phyloP scores from a whole-genome alignment of 2,797 vertebrate genomes.

The Neomorphus geoffroyi region DNA sequence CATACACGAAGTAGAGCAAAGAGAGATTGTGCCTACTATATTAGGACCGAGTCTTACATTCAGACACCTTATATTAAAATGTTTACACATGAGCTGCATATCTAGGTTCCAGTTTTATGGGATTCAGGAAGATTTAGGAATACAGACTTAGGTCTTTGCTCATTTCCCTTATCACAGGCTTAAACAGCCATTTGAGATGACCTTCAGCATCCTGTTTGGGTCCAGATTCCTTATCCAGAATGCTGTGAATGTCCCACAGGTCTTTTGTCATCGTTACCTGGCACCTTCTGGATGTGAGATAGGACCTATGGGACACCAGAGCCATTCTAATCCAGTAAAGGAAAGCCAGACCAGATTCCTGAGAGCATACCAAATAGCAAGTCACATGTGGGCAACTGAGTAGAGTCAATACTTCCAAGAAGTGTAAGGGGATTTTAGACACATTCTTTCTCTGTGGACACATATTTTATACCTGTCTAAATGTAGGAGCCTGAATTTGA shows the following conservation, averaged over 20 bases:
- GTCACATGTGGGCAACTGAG: background rate
- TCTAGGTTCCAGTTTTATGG: background rate
- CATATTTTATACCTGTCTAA: background rate
- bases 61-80: background rate
- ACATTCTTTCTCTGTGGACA: background rate
- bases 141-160: background rate
- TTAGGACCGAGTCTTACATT: background rate
- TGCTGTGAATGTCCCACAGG: background rate
- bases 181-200: fast-evolving
- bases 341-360: background rate
- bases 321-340: background rate
- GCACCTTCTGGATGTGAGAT: fast-evolving
- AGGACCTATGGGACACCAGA: background rate
- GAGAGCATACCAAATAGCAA: background rate
- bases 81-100: background rate
- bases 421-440: background rate
- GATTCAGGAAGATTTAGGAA: background rate
- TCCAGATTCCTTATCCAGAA: background rate
- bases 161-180: background rate
- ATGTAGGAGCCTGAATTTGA: background rate
- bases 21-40: background rate
- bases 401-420: background rate
- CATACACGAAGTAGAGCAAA: fast-evolving
- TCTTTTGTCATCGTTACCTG: background rate
- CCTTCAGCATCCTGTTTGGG: background rate